Evolutionary conservation across 37 sponge, comb jelly and placozoan genomes (phyloP).

Genomic region (Tethya wilhelma): DNA sequence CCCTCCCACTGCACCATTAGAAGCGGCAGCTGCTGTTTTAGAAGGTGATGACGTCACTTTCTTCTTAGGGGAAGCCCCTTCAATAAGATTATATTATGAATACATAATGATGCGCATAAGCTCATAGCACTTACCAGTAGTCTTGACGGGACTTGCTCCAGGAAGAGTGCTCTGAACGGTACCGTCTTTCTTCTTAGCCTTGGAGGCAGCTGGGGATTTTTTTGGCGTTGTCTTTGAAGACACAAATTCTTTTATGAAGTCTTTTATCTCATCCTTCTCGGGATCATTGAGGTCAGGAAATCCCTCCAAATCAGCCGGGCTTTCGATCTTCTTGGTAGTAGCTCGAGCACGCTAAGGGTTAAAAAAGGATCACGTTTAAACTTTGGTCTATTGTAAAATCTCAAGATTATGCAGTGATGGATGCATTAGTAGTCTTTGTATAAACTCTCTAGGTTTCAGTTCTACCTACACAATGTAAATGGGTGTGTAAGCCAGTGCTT

Average conservation of each 20-base stretch:
- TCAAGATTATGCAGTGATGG: not conserved
- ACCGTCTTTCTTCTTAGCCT: slow-evolving; percentile 4
- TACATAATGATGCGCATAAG: not conserved
- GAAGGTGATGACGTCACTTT: slow-evolving; percentile 4
- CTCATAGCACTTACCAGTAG: slow-evolving; percentile 2
- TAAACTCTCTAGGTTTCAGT: too few species aligned
- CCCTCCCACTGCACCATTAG: not conserved
- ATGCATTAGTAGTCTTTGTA: too few species aligned
- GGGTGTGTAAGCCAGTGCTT: too few species aligned
- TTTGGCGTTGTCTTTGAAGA: slow-evolving; percentile 30
- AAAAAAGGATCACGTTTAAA: not conserved
- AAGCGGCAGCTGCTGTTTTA: not conserved
- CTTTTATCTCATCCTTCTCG: slow-evolving; percentile 85
- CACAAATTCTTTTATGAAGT: slow-evolving; percentile 68
- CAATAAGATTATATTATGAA: not conserved
- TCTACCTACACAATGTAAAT: too few species aligned
- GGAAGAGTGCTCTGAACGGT: not conserved
- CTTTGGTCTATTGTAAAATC: not conserved
- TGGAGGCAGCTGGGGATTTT: slow-evolving; percentile 18
- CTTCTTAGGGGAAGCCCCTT: slow-evolving; percentile 26
- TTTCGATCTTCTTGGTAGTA: slow-evolving; percentile 94
- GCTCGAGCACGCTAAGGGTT: slow-evolving; percentile 75
- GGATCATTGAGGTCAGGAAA: slow-evolving; percentile 77
- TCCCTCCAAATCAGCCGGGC: slow-evolving; percentile 91
- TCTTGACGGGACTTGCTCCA: not conserved